phyloP scores from a whole-genome alignment of 2,797 vertebrate genomes.

The Takifugu rubripes region DNA sequence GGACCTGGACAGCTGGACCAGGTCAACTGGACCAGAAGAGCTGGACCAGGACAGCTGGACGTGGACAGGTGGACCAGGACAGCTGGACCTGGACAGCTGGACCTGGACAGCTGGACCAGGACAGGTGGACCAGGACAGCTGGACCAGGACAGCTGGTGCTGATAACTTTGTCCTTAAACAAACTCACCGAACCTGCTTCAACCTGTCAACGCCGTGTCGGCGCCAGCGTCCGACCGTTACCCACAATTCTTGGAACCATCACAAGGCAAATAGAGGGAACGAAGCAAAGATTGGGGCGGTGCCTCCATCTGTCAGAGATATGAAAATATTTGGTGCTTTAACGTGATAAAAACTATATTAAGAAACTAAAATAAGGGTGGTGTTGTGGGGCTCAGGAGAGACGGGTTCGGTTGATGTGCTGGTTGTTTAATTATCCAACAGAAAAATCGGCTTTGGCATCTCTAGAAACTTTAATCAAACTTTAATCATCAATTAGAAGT shows the following conservation, averaged over 20 bases:
- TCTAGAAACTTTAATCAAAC: neutral
- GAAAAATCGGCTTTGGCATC: no score
- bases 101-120: no score
- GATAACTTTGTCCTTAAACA: slow-evolving; percentile 26
- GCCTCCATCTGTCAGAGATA: slow-evolving; percentile 20
- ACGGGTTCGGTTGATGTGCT: slow-evolving; percentile 8
- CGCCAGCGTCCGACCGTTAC: slow-evolving; percentile 25
- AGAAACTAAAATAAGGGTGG: neutral
- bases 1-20: no score
- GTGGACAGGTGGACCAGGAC: no score
- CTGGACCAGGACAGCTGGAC: neutral
- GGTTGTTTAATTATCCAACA: no score
- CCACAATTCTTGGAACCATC: slow-evolving; percentile 31
- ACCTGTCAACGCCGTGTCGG: slow-evolving; percentile 36
- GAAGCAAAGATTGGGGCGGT: neutral
- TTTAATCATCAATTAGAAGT: slow-evolving; percentile 40
- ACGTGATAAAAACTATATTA: slow-evolving; percentile 5
- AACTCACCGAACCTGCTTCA: slow-evolving; percentile 28
- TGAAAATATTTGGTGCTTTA: slow-evolving; percentile 15
- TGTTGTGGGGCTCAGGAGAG: neutral
- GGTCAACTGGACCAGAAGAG: no score
- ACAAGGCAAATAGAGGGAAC: slow-evolving; percentile 41
- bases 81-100: no score
- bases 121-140: no score
- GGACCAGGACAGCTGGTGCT: slow-evolving; percentile 1